phyloP scores from a whole-genome alignment of 1,140 invertebrate genomes.

The Triops longicaudatus region DNA sequence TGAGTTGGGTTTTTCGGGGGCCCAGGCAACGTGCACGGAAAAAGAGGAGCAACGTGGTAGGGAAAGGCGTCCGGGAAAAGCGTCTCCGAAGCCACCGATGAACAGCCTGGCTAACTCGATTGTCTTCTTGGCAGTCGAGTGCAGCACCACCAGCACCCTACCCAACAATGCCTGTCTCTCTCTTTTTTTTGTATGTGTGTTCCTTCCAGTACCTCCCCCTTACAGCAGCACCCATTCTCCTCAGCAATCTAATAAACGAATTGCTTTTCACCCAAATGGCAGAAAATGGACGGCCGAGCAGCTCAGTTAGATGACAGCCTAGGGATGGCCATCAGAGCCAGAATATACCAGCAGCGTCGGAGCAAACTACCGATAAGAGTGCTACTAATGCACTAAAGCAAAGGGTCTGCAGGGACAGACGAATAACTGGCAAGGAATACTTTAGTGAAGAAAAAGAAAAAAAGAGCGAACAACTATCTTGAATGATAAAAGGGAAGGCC shows the following conservation, averaged over 20 bases:
- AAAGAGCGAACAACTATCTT: neutral
- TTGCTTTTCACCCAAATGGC: constrained; percentile 34
- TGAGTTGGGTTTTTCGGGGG: neutral
- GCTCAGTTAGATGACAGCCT: neutral
- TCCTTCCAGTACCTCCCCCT: constrained; percentile 1
- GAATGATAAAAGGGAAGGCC: constrained; percentile 4
- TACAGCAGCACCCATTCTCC: neutral
- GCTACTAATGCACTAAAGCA: constrained; percentile 15
- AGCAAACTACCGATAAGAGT: constrained; percentile 12
- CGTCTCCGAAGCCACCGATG: constrained; percentile 9
- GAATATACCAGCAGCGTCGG: neutral
- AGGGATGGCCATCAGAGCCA: neutral
- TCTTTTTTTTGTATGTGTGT: neutral
- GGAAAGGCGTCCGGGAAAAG: neutral
- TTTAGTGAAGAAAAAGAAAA: neutral
- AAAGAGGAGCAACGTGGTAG: neutral
- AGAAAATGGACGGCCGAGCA: constrained; percentile 30
- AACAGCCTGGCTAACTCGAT: constrained; percentile 9
- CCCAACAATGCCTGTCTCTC: constrained; percentile 20
- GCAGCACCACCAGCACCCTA: neutral
- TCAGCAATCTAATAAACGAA: constrained; percentile 33
- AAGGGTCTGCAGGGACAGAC: constrained; percentile 10
- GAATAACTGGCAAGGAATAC: constrained; percentile 6
- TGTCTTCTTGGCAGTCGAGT: constrained; percentile 11
- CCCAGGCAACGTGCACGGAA: neutral